These are phyloP conservation scores for Microplitis mediator DNA, from an alignment of 1,140 invertebrate species.

Conservation along the genomic window DNA sequence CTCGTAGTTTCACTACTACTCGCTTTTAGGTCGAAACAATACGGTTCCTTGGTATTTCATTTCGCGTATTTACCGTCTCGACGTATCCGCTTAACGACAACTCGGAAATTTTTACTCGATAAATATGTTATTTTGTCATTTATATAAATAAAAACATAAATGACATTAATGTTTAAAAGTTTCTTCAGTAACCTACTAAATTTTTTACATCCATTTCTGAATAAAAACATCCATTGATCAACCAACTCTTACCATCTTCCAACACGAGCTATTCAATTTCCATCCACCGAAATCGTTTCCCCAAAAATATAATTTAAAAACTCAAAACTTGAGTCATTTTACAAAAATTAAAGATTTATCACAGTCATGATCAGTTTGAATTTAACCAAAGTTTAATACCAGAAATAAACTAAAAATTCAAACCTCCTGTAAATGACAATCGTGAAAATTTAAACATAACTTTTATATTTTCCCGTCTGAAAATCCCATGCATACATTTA, in stretches of 20 bases:
- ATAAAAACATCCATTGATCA: too few relatives aligned
- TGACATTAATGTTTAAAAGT: background rate
- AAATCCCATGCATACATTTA: slow-evolving; percentile 15
- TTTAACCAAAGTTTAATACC: too few relatives aligned
- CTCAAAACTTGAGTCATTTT: too few relatives aligned
- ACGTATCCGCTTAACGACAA: background rate
- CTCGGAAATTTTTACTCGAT: slow-evolving; percentile 13
- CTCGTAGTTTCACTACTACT: background rate
- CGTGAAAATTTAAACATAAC: background rate
- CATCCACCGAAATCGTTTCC: too few relatives aligned
- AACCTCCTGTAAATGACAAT: background rate
- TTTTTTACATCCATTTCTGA: too few relatives aligned
- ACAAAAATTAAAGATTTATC: too few relatives aligned
- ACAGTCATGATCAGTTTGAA: too few relatives aligned
- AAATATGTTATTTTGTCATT: slow-evolving; percentile 9
- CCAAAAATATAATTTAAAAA: too few relatives aligned
- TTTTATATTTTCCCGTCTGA: background rate
- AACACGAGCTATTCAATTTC: too few relatives aligned
- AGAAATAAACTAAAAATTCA: too few relatives aligned
- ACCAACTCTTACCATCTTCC: too few relatives aligned
- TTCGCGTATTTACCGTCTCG: slow-evolving; percentile 3
- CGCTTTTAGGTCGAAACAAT: slow-evolving; percentile 33
- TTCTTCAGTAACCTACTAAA: background rate
- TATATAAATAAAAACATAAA: background rate
- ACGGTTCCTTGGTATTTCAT: slow-evolving; percentile 19